phyloP scores from a whole-genome alignment of 2,797 vertebrate species.

The Protosalanx chinensis region DNA sequence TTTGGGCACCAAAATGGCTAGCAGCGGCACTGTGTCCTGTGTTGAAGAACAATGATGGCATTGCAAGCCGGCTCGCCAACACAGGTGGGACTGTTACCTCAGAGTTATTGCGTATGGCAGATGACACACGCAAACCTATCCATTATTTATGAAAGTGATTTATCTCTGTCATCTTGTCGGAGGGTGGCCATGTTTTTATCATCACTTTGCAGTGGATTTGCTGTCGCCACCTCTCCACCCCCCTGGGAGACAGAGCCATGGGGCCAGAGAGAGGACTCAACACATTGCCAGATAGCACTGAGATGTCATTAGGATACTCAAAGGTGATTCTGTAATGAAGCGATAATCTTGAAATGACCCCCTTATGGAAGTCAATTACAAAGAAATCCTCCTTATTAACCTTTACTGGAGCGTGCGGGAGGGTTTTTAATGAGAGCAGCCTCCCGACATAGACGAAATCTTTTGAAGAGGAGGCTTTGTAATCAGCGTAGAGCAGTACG shows the following conservation, averaged over 20 bases:
- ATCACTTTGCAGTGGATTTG: conserved; percentile 11
- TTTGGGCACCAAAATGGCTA: too few species aligned
- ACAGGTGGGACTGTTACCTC: background rate
- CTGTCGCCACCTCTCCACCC: background rate
- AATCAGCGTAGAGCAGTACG: background rate
- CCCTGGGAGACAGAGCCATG: background rate
- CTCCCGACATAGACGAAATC: conserved; percentile 4
- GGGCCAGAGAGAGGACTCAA: conserved; percentile 2
- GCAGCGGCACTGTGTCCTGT: background rate
- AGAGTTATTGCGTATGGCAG: conserved; percentile 1
- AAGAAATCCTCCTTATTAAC: conserved; percentile 36
- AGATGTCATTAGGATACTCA: conserved; percentile 18
- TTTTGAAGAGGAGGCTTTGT: background rate
- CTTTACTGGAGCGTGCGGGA: conserved; percentile 21
- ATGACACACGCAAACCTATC: background rate
- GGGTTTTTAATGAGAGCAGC: conserved; percentile 24
- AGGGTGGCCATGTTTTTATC: conserved; percentile 1
- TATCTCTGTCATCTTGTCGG: background rate
- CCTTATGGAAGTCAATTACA: conserved; percentile 28
- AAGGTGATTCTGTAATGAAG: conserved; percentile 19
- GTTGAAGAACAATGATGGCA: background rate
- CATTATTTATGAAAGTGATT: conserved; percentile 4
- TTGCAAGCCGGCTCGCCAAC: background rate
- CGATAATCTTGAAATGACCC: conserved; percentile 25
- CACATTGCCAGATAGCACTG: conserved; percentile 9